Conservation (phyloP, 1,140 invertebrate genomes). For the Tetragnatha versicolor region DNA sequence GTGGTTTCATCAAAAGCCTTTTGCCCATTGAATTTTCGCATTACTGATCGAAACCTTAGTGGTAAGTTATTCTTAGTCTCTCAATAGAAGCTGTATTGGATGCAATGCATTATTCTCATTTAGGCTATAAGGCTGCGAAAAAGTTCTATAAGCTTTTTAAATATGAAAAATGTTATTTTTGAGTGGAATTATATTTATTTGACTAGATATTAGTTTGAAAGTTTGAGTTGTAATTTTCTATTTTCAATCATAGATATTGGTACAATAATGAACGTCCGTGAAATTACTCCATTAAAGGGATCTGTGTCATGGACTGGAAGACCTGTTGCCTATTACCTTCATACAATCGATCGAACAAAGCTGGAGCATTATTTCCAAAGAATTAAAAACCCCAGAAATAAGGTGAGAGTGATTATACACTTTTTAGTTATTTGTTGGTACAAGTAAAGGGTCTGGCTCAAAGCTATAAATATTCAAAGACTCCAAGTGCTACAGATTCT, state of each 20-base stretch:
- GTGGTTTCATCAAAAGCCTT: slow-evolving; percentile 99
- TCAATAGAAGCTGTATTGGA: too few relatives aligned
- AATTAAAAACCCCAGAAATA: slow-evolving; percentile 78
- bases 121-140: too few relatives aligned
- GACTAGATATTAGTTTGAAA: too few relatives aligned
- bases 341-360: slow-evolving; percentile 95
- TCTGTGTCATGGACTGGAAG: slow-evolving; percentile 98
- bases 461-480: too few relatives aligned
- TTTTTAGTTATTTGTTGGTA: too few relatives aligned
- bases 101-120: too few relatives aligned
- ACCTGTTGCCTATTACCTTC: slow-evolving; percentile 96
- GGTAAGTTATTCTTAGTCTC: slow-evolving; percentile 66
- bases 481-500: too few relatives aligned
- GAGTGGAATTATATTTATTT: too few relatives aligned
- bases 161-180: too few relatives aligned
- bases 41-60: slow-evolving; percentile 86
- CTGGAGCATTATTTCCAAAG: slow-evolving; percentile 95
- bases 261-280: slow-evolving; percentile 97
- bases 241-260: slow-evolving; percentile 98
- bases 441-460: too few relatives aligned
- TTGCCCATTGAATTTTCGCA: slow-evolving; percentile 96
- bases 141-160: too few relatives aligned
- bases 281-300: slow-evolving; percentile 91
- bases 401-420: slow-evolving; percentile 70
- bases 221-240: too few relatives aligned